Evolutionary conservation across 1,140 invertebrate species (phyloP), one percentile per base, ranked within the genome.

Genomic region (Leptinotarsa lineolata): DNA sequence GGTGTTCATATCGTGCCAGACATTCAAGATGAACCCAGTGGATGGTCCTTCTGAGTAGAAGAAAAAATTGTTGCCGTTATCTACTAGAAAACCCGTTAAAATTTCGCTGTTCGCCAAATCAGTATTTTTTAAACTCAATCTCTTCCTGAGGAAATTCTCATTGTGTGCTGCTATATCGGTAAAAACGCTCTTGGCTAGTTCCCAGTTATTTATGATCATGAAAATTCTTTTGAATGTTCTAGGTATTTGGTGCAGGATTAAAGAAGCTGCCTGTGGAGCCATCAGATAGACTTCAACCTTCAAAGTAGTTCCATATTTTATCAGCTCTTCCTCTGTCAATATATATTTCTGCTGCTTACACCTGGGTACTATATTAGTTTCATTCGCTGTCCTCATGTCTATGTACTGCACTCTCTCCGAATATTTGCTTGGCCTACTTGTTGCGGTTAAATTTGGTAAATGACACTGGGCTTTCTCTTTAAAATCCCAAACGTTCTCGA

Each of bases 401-500:
- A 21, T 46, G 18, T 59, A 58, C 2, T 20, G 8, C 45, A 63
- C 15, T 21, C 15, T 63, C 13, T 71, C 24, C 30, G 61, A 71
- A 30, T 44, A 58, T 20, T 16, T 4, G 4, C 12, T 63, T 18
- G 30, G 45, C 39, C 22, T 68, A 18, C 18, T 58, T 20, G 30
- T 61, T 8, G 24, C 48, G 5, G 20, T 72, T 60, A 46, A 3
- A 20, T 66, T 39, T 1, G 67, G 45, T 8, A 20, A 24, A 24
- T 77, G 76, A n/a, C 72, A 63, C 45, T 77, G 76, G 11, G 54
- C 73, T 39, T 65, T 71, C 18, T 58, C 74, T 54, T 45, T 70
- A 61, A 73, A 77, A 54, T 77, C 71, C 77, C 79, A 80, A 45
- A 76, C 54, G 39, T 78, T 78, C 24, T 68, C 60, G 16, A 79